Evolutionary conservation across 92 coral and sea anemone genomes (phyloP), one percentile per base, ranked within the genome.

Genomic region (Palythoa heliodiscus): DNA sequence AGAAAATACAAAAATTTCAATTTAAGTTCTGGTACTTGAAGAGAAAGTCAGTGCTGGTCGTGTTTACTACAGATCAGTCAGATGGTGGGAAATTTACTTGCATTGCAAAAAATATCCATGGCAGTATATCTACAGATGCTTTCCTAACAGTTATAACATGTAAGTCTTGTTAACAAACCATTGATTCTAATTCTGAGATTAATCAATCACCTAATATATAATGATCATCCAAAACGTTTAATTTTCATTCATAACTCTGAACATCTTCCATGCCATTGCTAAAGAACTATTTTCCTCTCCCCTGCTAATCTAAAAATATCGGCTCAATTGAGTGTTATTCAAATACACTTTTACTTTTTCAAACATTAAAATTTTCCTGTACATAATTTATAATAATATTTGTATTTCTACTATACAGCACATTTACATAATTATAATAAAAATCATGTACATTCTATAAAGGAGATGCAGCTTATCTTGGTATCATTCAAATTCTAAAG

Each of bases 81-180:
- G 95, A 92, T 82, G 90, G 83, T n/a, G 95, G 92, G 24, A 82
- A 75, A 82, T 81, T 88, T 78, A 89, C 92, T 20, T 94, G 98
- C 71, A 75, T 78, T 48, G 98, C 93, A n/a, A 68, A 82, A 66
- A 94, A 94, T 52, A 24, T 19, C 13, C 50, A 75, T 86, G 98
- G 95, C 19, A 92, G 83, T 19, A 73, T 87, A 53, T 75, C 78
- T 2, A 88, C 93, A 61, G 71, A 87, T 90, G 93, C 93, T 2
- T 87, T 86, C 72, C 75, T 94, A 47, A 88, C 83, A 54, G 87
- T 92, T 35, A 71, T 88, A 16, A 84, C 89, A 85, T 29, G 93
- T 87, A 78, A 77, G 88, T 89, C 52, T 54, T 11, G 22, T n/a
- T 50, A 50, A 22, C 70, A n/a, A 60, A 14, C 35, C 23, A 15